Conservation (phyloP, 2,113 vertebrate genomes). For the Eretmochelys imbricata region DNA sequence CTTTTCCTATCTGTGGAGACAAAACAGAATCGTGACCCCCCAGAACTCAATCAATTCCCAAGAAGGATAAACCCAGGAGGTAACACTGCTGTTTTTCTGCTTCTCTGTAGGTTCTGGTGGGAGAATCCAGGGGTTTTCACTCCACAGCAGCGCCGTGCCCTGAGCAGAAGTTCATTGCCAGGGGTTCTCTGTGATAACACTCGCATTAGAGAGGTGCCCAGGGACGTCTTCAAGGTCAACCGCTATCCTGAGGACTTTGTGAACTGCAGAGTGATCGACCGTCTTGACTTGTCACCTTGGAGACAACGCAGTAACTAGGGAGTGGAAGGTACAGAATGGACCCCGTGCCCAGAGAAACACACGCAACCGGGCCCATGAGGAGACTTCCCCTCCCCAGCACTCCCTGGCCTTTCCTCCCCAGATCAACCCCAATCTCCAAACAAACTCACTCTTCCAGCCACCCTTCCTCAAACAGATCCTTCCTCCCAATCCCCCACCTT, state of each 20-base stretch:
- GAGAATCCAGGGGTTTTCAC: conserved; percentile 86
- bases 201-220: conserved; percentile 81
- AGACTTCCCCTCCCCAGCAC: not conserved
- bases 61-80: not conserved
- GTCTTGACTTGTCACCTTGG: conserved; percentile 74
- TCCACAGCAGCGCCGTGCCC: conserved; percentile 73
- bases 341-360: not conserved
- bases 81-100: not conserved
- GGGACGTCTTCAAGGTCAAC: conserved; percentile 77
- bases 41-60: not conserved
- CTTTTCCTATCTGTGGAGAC: not conserved
- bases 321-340: not conserved
- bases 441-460: not conserved
- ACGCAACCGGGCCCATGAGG: no score
- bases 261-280: conserved; percentile 43
- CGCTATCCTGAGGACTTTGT: conserved; percentile 64
- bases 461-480: not conserved
- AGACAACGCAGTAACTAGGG: not conserved
- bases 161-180: conserved; percentile 80
- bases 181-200: conserved; percentile 91
- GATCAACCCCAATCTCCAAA: not conserved
- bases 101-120: conserved; percentile 86
- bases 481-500: not conserved
- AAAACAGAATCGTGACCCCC: not conserved
- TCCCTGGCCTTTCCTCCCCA: not conserved